Percentiles rank a stretch among this genome's conserved stretches.
These are phyloP conservation scores for Pachypeltis micranthus DNA, from an alignment of 1,140 invertebrate species.

Conservation along the genomic window DNA sequence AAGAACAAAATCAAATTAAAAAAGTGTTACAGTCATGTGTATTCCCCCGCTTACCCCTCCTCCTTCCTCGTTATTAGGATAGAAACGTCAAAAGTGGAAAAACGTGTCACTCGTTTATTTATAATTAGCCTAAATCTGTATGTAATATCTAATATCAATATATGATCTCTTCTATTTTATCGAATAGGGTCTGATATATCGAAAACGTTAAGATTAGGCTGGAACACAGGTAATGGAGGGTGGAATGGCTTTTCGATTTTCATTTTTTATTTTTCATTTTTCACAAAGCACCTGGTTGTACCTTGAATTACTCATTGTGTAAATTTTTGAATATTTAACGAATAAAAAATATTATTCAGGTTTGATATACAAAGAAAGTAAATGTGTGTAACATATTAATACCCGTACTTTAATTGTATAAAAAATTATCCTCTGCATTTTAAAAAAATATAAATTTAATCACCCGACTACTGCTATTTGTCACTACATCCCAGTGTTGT, in stretches of 20 bases:
- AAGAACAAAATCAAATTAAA: slow-evolving; percentile 17
- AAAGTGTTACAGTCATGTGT: no score
- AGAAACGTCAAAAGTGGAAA: neutral
- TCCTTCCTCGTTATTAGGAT: neutral
- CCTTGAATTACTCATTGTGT: slow-evolving; percentile 22
- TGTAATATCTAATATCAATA: slow-evolving; percentile 1
- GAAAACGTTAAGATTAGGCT: no score
- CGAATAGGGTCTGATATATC: slow-evolving; percentile 10
- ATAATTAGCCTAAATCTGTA: slow-evolving; percentile 12
- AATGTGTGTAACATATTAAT: slow-evolving; percentile 22
- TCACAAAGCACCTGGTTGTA: slow-evolving; percentile 19
- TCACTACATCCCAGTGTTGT: no score
- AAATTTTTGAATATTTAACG: no score
- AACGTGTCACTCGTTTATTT: slow-evolving; percentile 6
- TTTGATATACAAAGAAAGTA: slow-evolving; percentile 16
- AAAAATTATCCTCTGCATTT: slow-evolving; percentile 11
- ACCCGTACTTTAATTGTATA: slow-evolving; percentile 12
- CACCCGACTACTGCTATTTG: no score
- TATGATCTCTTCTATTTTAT: slow-evolving; percentile 22
- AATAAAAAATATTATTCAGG: slow-evolving; percentile 19
- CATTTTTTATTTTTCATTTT: no score
- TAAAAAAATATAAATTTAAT: slow-evolving; percentile 14
- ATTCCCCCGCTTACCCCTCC: neutral
- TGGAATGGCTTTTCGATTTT: no score
- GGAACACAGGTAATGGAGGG: no score